Conservation (phyloP, 2,888 invertebrate genomes). For the Brachyopa scutellaris region DNA sequence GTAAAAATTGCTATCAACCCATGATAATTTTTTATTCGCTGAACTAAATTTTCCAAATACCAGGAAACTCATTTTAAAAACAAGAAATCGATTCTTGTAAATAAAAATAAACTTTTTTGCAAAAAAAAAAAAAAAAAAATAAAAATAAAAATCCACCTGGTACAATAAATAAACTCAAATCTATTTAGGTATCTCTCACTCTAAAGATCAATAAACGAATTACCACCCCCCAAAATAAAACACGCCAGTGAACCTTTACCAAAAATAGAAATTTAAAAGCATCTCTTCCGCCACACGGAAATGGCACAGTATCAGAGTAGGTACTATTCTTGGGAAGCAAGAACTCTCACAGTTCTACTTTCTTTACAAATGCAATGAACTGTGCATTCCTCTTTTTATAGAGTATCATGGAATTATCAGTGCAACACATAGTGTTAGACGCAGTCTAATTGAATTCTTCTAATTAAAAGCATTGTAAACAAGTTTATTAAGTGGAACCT, state of each 20-base stretch:
- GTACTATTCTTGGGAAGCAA: background rate
- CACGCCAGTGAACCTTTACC: background rate
- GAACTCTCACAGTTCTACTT: background rate
- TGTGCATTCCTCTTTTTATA: background rate
- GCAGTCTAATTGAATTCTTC: slow-evolving; percentile 41
- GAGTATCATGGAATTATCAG: background rate
- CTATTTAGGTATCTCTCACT: background rate
- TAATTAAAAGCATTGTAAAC: slow-evolving; percentile 41
- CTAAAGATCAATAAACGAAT: background rate
- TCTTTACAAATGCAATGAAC: background rate
- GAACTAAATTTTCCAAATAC: no score
- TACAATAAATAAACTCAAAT: background rate
- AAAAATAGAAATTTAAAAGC: background rate
- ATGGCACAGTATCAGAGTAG: background rate
- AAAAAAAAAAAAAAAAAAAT: no score
- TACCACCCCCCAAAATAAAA: background rate
- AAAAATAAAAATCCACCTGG: background rate
- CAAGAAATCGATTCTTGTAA: no score
- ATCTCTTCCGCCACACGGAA: background rate
- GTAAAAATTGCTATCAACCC: no score
- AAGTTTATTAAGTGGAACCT: slow-evolving; percentile 29
- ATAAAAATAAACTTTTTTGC: no score
- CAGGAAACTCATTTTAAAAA: no score
- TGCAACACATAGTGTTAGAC: background rate
- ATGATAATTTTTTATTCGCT: no score